These are phyloP conservation scores for Holothuria scabra DNA, from an alignment of 53 echinoderm and acorn worm genomes.

Conservation along the genomic window DNA sequence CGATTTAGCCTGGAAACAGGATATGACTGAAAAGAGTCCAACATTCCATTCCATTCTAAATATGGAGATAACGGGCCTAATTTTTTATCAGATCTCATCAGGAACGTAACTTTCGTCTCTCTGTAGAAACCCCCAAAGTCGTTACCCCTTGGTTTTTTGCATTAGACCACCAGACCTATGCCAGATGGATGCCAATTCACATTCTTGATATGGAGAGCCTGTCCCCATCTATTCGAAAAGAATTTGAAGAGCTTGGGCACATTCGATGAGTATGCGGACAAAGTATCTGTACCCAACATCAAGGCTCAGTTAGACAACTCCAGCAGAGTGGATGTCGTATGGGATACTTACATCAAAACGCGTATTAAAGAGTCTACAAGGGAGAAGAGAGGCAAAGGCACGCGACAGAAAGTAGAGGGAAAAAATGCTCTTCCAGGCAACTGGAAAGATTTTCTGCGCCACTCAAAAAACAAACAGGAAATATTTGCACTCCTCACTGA, in stretches of 20 bases:
- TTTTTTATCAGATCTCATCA: conserved; percentile 46
- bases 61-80: conserved; percentile 34
- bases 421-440: conserved; percentile 48
- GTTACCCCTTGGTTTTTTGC: conserved; percentile 38
- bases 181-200: too few relatives aligned
- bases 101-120: conserved; percentile 17
- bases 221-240: conserved; percentile 3
- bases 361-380: conserved; percentile 57
- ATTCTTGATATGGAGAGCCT: conserved; percentile 50
- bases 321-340: conserved; percentile 59
- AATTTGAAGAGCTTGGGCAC: conserved; percentile 9
- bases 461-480: conserved; percentile 47
- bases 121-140: conserved; percentile 23
- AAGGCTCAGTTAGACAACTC: conserved; percentile 8
- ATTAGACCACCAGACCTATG: too few relatives aligned
- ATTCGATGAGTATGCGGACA: conserved; percentile 54
- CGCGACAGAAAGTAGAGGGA: conserved; percentile 49
- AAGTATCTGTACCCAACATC: conserved; percentile 34
- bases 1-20: conserved; percentile 25
- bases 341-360: conserved; percentile 50
- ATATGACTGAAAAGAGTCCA: conserved; percentile 29
- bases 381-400: conserved; percentile 58
- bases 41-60: conserved; percentile 32
- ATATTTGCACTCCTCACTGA: too few relatives aligned
- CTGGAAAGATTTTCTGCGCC: conserved; percentile 49